phyloP scores from a whole-genome alignment of 2,888 invertebrate genomes.

The Coelopa pilipes region DNA sequence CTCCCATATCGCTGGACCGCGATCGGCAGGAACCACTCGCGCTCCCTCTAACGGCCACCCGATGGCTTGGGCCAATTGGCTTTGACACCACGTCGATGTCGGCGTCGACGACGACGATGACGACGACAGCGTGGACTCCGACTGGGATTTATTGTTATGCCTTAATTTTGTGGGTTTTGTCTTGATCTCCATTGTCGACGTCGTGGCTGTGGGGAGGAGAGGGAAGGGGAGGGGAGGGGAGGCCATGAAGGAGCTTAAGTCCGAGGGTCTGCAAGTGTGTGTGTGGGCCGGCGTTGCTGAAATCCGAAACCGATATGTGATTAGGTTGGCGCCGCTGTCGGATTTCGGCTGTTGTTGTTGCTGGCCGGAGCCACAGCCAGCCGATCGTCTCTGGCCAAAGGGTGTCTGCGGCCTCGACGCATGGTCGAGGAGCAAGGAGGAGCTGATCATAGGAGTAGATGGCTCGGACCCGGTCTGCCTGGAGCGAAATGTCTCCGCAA shows the following conservation, averaged over 20 bases:
- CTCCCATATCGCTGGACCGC: constrained; percentile 46
- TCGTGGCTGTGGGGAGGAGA: background rate
- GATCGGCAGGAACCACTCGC: constrained; percentile 52
- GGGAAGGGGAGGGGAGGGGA: background rate
- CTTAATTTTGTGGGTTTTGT: background rate
- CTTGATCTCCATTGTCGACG: background rate
- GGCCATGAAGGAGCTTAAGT: background rate
- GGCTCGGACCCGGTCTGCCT: too few species aligned
- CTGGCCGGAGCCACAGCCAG: background rate
- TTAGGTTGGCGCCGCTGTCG: constrained; percentile 14
- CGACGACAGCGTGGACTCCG: too few species aligned
- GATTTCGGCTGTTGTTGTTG: background rate
- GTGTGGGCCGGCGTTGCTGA: constrained; percentile 12
- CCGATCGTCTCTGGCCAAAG: background rate
- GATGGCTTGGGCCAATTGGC: constrained; percentile 2
- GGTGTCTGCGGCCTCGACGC: background rate
- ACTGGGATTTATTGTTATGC: background rate
- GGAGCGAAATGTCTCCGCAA: too few species aligned
- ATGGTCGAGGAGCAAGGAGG: too few species aligned
- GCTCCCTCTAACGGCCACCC: constrained; percentile 33
- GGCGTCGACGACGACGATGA: too few species aligned
- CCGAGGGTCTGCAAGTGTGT: background rate
- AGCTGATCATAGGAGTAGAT: too few species aligned
- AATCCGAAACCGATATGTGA: background rate
- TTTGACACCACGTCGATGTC: constrained; percentile 3